Conservation (phyloP, 2,113 vertebrate species). For the Salvelinus fontinalis region DNA sequence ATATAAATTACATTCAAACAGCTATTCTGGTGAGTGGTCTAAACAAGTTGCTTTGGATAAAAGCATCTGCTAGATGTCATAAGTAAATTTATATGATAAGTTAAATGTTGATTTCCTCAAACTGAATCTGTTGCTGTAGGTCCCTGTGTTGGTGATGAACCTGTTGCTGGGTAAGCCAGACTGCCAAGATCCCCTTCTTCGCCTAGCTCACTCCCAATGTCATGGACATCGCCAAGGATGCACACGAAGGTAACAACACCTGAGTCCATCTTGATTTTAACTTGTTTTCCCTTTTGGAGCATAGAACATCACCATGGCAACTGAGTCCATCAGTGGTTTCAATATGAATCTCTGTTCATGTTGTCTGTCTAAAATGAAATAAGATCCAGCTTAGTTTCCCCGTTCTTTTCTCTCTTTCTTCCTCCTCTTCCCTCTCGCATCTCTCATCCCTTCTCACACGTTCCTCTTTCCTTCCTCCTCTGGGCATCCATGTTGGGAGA, state of each 20-base stretch:
- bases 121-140: slow-evolving; percentile 57
- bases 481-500: neutral
- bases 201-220: slow-evolving; percentile 97
- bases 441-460: no score
- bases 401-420: neutral
- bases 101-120: no score
- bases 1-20: no score
- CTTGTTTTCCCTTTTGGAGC: neutral
- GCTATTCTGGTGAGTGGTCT: no score
- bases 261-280: neutral
- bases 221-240: slow-evolving; percentile 87
- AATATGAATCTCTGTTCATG: neutral
- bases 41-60: no score
- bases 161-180: slow-evolving; percentile 92
- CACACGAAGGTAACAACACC: slow-evolving; percentile 79
- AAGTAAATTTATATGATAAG: no score
- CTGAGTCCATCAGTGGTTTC: neutral
- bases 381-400: neutral
- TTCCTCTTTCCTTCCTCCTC: no score
- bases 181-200: slow-evolving; percentile 89
- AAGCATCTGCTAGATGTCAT: no score
- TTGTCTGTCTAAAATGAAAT: neutral
- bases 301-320: no score
- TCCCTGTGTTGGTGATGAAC: slow-evolving; percentile 88
- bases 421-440: neutral